These are phyloP conservation scores for Chaetophractus vellerosus DNA, from an alignment of 2,797 vertebrate genomes.

Conservation along the genomic window DNA sequence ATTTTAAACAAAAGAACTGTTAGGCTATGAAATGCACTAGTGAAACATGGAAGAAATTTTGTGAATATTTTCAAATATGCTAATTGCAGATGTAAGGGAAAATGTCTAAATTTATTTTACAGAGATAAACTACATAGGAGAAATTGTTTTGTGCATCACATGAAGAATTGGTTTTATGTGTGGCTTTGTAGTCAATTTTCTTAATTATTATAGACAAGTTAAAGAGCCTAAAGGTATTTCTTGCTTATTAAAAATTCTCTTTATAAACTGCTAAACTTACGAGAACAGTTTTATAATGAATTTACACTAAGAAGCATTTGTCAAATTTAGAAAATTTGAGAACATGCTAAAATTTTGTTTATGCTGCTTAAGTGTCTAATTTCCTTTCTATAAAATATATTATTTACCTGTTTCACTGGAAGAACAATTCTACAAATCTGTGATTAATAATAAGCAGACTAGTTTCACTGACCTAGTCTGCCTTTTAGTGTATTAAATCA, in stretches of 20 bases:
- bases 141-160: not conserved
- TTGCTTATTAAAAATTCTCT: conserved; percentile 41
- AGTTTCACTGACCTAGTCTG: not conserved
- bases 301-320: conserved; percentile 9
- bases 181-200: not conserved
- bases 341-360: not conserved
- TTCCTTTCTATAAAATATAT: not conserved
- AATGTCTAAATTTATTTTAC: not conserved
- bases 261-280: conserved; percentile 10
- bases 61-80: not conserved
- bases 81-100: not conserved
- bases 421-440: not conserved
- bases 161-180: not conserved
- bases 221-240: conserved; percentile 24
- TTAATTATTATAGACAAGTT: not conserved
- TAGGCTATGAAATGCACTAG: not conserved
- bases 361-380: not conserved
- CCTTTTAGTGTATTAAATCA: not conserved
- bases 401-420: not conserved
- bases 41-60: not conserved
- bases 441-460: not conserved
- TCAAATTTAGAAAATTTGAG: conserved; percentile 35
- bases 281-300: not conserved
- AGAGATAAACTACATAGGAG: not conserved
- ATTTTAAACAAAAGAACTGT: not conserved